These are phyloP conservation scores for Strongylocentrotus purpuratus DNA, from an alignment of 35 echinoderm and acorn worm species.

Conservation along the genomic window DNA sequence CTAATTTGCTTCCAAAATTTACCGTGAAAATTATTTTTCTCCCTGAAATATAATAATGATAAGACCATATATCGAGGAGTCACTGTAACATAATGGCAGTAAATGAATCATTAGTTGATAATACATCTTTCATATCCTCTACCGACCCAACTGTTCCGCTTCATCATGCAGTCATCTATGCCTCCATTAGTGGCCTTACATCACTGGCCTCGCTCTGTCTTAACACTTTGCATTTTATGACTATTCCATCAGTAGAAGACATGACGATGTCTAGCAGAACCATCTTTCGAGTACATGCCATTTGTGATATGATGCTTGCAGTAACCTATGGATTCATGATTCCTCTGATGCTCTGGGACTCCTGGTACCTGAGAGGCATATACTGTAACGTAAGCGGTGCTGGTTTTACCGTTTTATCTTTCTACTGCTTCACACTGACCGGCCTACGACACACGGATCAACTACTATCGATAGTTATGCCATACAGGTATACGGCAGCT, in stretches of 20 bases:
- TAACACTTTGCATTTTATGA: background rate
- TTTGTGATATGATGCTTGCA: background rate
- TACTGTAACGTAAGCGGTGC: background rate
- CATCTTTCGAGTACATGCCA: background rate
- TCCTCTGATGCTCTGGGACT: background rate
- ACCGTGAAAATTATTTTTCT: too few species aligned
- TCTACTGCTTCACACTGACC: background rate
- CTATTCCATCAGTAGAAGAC: background rate
- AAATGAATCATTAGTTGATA: too few species aligned
- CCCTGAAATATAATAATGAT: too few species aligned
- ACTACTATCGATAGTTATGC: background rate
- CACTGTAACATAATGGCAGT: too few species aligned
- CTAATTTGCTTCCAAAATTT: too few species aligned
- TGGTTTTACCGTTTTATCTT: background rate
- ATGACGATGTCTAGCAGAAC: background rate
- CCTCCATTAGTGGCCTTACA: background rate
- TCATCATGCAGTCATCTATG: background rate
- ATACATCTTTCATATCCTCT: too few species aligned
- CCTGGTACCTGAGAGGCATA: background rate
- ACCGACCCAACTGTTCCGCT: too few species aligned
- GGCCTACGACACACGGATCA: background rate
- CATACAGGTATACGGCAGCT: background rate
- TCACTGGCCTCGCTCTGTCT: background rate
- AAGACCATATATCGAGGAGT: too few species aligned
- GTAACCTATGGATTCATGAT: background rate